Conservation (phyloP, 2,888 invertebrate genomes). For the Diaprepes abbreviatus region DNA sequence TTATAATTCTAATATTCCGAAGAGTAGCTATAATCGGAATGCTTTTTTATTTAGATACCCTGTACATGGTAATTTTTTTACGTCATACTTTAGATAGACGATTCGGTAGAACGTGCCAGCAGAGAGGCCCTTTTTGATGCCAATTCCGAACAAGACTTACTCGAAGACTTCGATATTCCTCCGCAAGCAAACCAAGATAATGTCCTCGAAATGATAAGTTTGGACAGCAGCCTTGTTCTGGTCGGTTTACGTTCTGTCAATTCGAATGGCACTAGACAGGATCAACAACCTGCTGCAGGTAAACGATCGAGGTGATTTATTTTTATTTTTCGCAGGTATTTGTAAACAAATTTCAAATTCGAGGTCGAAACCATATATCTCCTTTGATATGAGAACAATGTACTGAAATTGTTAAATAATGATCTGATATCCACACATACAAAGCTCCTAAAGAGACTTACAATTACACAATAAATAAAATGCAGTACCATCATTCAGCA, state of each 20-base stretch:
- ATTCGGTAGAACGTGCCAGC: slow-evolving; percentile 58
- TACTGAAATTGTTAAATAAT: too few relatives aligned
- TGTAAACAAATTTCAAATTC: too few relatives aligned
- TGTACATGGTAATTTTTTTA: too few relatives aligned
- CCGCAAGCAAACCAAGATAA: slow-evolving; percentile 29
- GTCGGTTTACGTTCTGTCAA: slow-evolving; percentile 2
- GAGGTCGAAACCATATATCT: too few relatives aligned
- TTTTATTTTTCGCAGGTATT: background rate
- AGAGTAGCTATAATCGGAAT: too few relatives aligned
- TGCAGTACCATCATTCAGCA: too few relatives aligned
- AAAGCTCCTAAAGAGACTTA: too few relatives aligned
- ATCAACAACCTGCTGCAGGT: slow-evolving; percentile 18
- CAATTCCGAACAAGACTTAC: slow-evolving; percentile 62
- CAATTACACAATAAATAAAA: too few relatives aligned
- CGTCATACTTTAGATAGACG: slow-evolving; percentile 19
- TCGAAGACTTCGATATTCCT: slow-evolving; percentile 62
- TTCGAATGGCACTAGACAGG: background rate
- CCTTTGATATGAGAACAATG: too few relatives aligned
- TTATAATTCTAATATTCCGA: too few relatives aligned
- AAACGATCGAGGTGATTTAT: slow-evolving; percentile 23
- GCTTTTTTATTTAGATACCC: too few relatives aligned
- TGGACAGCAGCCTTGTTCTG: slow-evolving; percentile 8
- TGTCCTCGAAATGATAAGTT: background rate
- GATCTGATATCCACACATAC: too few relatives aligned
- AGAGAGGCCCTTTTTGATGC: slow-evolving; percentile 65